These are phyloP conservation scores for Eupithecia tripunctaria DNA, from an alignment of 2,888 invertebrate genomes.

Conservation along the genomic window DNA sequence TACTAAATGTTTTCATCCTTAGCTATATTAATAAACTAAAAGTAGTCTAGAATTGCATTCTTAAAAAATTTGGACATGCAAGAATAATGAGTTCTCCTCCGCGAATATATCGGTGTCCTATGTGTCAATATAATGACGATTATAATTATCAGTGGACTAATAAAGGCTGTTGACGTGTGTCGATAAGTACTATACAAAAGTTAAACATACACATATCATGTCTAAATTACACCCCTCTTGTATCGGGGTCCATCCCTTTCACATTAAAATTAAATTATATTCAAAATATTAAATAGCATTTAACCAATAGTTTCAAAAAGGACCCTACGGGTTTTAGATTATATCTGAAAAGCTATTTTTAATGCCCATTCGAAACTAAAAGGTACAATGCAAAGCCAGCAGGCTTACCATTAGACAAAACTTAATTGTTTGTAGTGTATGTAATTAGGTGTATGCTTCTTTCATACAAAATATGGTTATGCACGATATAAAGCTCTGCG, in stretches of 20 bases:
- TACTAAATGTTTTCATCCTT: too few relatives aligned
- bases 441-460: neutral
- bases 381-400: constrained; percentile 9
- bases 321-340: constrained; percentile 8
- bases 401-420: constrained; percentile 11
- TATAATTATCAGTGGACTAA: too few relatives aligned
- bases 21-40: too few relatives aligned
- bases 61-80: too few relatives aligned
- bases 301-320: neutral
- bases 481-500: neutral
- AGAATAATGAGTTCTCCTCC: too few relatives aligned
- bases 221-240: neutral
- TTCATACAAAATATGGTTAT: neutral
- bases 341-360: constrained; percentile 17
- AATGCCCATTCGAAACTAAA: constrained; percentile 27
- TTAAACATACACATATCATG: neutral
- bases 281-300: neutral
- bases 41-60: too few relatives aligned
- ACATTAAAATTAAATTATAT: neutral
- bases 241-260: neutral
- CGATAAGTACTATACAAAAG: too few relatives aligned
- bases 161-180: too few relatives aligned
- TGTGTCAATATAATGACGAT: too few relatives aligned
- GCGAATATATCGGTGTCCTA: too few relatives aligned
- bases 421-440: neutral